Percentiles rank a stretch among this genome's conserved stretches.
Conservation (phyloP, 2,888 invertebrate genomes). For the Sturmia bella region DNA sequence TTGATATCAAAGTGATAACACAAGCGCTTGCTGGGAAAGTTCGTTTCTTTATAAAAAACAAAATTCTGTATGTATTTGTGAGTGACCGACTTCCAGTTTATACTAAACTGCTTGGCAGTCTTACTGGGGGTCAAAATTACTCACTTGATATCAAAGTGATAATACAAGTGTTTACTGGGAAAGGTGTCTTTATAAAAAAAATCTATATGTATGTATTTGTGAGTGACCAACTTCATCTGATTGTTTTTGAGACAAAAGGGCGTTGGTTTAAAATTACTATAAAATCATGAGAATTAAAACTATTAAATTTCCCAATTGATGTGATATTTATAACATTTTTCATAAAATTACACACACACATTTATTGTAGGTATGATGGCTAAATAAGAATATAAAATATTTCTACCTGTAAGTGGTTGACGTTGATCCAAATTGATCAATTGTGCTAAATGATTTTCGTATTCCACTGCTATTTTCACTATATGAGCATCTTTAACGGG, state of each 20-base stretch:
- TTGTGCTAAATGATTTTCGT: constrained; percentile 87
- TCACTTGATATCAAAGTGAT: no score
- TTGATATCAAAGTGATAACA: no score
- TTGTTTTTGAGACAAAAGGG: constrained; percentile 47
- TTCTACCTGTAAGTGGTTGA: constrained; percentile 88
- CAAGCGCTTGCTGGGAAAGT: no score
- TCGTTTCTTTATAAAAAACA: no score
- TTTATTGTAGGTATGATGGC: background rate
- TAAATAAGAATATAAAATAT: background rate
- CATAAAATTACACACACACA: background rate
- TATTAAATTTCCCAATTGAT: background rate
- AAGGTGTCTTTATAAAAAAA: no score
- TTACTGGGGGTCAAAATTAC: no score
- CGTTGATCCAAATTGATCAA: constrained; percentile 94
- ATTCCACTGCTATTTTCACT: constrained; percentile 95
- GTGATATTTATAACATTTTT: background rate
- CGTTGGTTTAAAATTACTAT: constrained; percentile 57
- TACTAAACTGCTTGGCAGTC: no score
- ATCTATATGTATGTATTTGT: background rate
- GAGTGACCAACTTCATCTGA: background rate
- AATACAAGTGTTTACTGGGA: no score
- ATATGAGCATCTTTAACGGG: constrained; percentile 92
- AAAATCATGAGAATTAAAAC: background rate
- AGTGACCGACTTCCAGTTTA: no score
- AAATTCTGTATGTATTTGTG: no score